Conservation (phyloP, 2,888 invertebrate genomes). For the Scotopteryx bipunctaria region DNA sequence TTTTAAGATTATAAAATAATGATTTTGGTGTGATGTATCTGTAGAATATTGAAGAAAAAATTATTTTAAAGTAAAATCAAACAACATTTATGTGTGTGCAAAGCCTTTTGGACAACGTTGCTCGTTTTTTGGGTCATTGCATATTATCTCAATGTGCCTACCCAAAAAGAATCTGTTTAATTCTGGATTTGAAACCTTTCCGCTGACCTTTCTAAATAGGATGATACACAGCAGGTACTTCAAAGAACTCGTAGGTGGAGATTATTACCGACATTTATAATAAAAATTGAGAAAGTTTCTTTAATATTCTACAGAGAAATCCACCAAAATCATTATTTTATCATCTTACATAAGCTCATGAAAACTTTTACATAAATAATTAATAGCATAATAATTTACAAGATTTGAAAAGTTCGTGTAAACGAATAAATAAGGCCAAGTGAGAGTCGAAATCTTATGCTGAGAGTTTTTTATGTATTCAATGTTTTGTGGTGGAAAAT, state of each 20-base stretch:
- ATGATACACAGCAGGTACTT: slow-evolving; percentile 21
- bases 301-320: slow-evolving; percentile 1
- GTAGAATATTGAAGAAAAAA: background rate
- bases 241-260: slow-evolving; percentile 24
- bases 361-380: background rate
- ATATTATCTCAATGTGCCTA: background rate
- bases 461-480: too few relatives aligned
- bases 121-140: background rate
- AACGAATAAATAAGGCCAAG: too few relatives aligned
- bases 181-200: slow-evolving; percentile 30
- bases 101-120: too few relatives aligned
- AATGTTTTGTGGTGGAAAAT: too few relatives aligned
- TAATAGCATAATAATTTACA: too few relatives aligned
- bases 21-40: too few relatives aligned
- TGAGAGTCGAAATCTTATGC: too few relatives aligned
- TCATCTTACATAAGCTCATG: background rate
- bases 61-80: too few relatives aligned
- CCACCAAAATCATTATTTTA: slow-evolving; percentile 10
- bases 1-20: too few relatives aligned
- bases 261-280: background rate
- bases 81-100: too few relatives aligned
- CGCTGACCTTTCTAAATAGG: slow-evolving; percentile 31
- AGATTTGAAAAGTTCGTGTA: too few relatives aligned
- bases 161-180: slow-evolving; percentile 15
- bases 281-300: background rate